These are phyloP conservation scores for Blera fallax DNA, from an alignment of 2,888 invertebrate genomes.

Conservation along the genomic window DNA sequence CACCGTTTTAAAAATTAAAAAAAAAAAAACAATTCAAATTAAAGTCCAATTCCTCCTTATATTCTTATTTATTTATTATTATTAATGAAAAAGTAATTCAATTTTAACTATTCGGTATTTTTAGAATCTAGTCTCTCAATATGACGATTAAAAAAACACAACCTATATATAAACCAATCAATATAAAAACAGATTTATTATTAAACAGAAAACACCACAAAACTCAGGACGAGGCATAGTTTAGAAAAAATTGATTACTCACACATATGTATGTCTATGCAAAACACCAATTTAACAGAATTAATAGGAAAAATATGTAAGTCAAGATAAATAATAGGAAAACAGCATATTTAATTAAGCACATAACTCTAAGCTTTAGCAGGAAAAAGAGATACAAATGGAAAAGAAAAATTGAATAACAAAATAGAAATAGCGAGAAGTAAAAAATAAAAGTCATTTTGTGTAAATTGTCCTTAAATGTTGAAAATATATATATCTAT, in stretches of 20 bases:
- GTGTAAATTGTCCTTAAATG: slow-evolving; percentile 59
- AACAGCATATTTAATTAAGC: background rate
- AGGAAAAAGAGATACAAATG: slow-evolving; percentile 1
- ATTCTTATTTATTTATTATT: slow-evolving; percentile 35
- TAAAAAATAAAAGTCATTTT: slow-evolving; percentile 37
- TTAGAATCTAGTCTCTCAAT: slow-evolving; percentile 24
- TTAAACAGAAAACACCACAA: slow-evolving; percentile 3
- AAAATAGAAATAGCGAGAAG: background rate
- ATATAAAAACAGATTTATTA: background rate
- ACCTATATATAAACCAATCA: background rate
- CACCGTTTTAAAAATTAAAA: background rate
- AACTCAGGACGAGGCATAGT: slow-evolving; percentile 13
- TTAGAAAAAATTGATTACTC: background rate
- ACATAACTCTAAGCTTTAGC: slow-evolving; percentile 20
- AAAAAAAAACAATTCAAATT: no score
- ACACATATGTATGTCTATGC: background rate
- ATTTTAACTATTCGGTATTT: slow-evolving; percentile 20
- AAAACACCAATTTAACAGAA: slow-evolving; percentile 19
- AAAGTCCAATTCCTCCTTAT: slow-evolving; percentile 7
- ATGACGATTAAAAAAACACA: background rate
- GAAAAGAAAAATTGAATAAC: background rate
- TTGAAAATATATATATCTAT: slow-evolving; percentile 52
- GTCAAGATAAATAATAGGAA: background rate
- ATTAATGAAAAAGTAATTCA: background rate
- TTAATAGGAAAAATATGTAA: background rate